Evolutionary conservation across 2,113 vertebrate genomes (phyloP), one percentile per base, ranked within the genome.

Genomic region (Pelvicachromis taeniatus): DNA sequence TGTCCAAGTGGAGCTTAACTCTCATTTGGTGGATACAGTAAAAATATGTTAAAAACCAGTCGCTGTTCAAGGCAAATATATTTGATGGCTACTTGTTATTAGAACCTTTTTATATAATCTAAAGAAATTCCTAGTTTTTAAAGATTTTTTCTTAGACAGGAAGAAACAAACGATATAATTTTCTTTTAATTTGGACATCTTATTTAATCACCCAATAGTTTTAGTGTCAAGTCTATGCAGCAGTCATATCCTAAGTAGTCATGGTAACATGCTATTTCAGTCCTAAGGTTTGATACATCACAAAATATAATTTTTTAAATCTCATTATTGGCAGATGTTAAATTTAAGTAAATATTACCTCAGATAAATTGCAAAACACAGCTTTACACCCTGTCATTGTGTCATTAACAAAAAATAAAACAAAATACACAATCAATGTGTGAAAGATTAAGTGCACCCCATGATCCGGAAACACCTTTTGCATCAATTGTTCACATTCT

Each of bases 31-130:
- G 53, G 21, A 78, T 61, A 81, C 58, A 78, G 23, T 63, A 68
- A 81, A 83, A 79, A 83, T 58, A 48, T 87, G 26, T 90, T 53
- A 48, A 87, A 70, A 33, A 78, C 40, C 33, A 84, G 23, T 87
- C 73, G 4, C 4, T 23, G 40, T 53, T 61, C 56, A 45, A 13
- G 26, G 58, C 19, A 73, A 81, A 68, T 50, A 73, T 52, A 59
- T 33, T 26, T 19, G 29, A 80, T n/a, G 10, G 61, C 35, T 13
- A 53, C 5, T 4, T 50, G 12, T 40, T 40, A 50, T 45, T 19
- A 61, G n/a, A 42, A 73, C 11, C 6, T 14, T 16, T 9, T 12
- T 14, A 56, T 5, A 77, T 38, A 7, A n/a, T 61, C 42, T n/a
- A 55, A n/a, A 16, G 31, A 52, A 26, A 53, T 79, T 0, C 9